A percentile compares a stretch with the other conserved stretches of the same genome.
These are phyloP conservation scores for Theropithecus gelada DNA, from an alignment of 2,113 vertebrate species.

Conservation along the genomic window DNA sequence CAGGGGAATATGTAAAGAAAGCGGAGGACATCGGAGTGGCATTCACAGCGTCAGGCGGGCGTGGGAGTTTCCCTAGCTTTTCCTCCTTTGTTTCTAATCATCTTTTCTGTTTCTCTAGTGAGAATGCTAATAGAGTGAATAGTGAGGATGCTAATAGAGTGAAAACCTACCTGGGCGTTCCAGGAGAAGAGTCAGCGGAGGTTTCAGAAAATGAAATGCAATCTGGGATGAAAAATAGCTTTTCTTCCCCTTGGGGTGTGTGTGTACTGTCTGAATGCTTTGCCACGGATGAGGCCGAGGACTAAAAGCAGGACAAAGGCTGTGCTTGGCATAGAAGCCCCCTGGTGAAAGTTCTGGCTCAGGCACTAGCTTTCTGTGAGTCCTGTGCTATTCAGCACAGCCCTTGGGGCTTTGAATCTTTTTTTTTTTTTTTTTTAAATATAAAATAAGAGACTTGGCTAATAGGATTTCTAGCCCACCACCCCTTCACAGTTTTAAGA, in stretches of 20 bases:
- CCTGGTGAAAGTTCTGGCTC: not conserved
- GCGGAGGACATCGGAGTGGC: conserved; percentile 31
- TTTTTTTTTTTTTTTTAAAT: not conserved
- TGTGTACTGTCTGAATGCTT: not conserved
- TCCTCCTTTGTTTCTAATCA: conserved; percentile 52
- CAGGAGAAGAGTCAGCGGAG: not conserved
- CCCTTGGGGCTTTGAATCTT: not conserved
- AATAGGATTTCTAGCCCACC: not conserved
- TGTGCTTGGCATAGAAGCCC: not conserved
- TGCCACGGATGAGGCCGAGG: too few species aligned
- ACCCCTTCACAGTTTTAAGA: not conserved
- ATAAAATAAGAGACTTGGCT: not conserved
- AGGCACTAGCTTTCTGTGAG: not conserved
- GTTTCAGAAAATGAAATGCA: not conserved
- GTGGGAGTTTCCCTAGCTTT: conserved; percentile 28
- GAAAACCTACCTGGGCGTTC: not conserved
- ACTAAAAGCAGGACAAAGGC: not conserved
- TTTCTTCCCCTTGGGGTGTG: conserved; percentile 49
- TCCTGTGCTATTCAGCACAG: not conserved
- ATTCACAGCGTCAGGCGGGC: conserved; percentile 41
- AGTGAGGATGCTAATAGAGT: not conserved
- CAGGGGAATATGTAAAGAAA: conserved; percentile 23
- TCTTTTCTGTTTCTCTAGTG: conserved; percentile 29
- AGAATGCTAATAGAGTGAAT: not conserved
- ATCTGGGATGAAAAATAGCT: conserved; percentile 45